phyloP scores from a whole-genome alignment of 2,888 invertebrate species.

The Polyploca ridens region DNA sequence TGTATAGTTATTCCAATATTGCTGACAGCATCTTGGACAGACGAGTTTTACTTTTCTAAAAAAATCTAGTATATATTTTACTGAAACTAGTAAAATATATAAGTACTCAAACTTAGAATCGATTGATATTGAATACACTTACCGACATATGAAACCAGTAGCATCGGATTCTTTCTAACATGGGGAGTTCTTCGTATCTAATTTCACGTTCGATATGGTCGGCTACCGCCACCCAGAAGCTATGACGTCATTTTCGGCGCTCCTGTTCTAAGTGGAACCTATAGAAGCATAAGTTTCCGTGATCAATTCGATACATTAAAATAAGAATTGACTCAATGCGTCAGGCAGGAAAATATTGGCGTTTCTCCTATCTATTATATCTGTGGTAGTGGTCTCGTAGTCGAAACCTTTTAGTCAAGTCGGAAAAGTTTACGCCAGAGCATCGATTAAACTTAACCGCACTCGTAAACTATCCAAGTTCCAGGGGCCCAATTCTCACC shows the following conservation, averaged over 20 bases:
- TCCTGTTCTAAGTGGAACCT: slow-evolving; percentile 22
- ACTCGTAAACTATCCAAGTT: neutral
- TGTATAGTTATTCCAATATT: no score
- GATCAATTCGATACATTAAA: no score
- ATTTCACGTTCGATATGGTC: slow-evolving; percentile 31
- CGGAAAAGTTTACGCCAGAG: slow-evolving; percentile 4
- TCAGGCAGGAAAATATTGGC: no score
- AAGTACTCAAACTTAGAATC: neutral
- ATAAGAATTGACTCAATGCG: no score
- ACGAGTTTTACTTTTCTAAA: no score
- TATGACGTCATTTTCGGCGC: slow-evolving; percentile 33
- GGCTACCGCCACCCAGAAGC: slow-evolving; percentile 37
- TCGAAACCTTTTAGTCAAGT: neutral
- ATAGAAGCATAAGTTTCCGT: neutral
- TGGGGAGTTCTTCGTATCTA: slow-evolving; percentile 36
- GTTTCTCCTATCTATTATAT: no score
- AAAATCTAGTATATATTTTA: no score
- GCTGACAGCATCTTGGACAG: no score
- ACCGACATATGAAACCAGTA: neutral
- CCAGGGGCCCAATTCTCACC: no score
- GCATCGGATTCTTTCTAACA: slow-evolving; percentile 26
- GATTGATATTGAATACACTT: neutral
- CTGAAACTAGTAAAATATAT: no score
- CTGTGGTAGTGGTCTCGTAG: slow-evolving; percentile 22
- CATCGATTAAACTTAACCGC: slow-evolving; percentile 1